These are phyloP conservation scores for Lithophane leautieri DNA, from an alignment of 2,888 invertebrate species.

Conservation along the genomic window DNA sequence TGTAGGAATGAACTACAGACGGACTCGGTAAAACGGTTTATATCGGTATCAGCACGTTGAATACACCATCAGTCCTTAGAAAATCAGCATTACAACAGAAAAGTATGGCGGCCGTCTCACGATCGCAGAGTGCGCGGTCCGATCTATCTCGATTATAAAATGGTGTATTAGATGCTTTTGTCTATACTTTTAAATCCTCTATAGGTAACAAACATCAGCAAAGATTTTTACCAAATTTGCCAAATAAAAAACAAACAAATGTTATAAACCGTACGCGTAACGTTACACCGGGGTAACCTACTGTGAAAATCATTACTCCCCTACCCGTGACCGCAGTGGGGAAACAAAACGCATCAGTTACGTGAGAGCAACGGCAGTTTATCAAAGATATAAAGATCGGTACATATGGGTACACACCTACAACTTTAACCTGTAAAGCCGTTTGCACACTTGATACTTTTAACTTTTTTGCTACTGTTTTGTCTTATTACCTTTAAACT, in stretches of 20 bases:
- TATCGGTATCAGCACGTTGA: too few species aligned
- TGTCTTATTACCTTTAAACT: neutral
- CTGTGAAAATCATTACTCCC: conserved; percentile 48
- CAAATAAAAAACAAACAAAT: conserved; percentile 3
- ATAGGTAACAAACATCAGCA: too few species aligned
- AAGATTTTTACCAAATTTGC: too few species aligned
- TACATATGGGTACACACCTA: conserved; percentile 3
- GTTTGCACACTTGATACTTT: neutral
- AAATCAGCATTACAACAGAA: too few species aligned
- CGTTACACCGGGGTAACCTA: conserved; percentile 16
- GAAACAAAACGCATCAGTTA: conserved; percentile 54
- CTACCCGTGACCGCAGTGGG: conserved; percentile 17
- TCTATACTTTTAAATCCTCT: neutral
- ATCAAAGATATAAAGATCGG: conserved; percentile 38
- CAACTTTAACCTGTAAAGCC: neutral
- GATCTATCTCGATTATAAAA: neutral
- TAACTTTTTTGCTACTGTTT: neutral
- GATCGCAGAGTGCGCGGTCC: too few species aligned
- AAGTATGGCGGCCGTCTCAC: too few species aligned
- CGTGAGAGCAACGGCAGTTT: conserved; percentile 29
- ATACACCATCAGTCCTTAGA: too few species aligned
- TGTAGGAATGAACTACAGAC: too few species aligned
- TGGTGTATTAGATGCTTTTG: neutral
- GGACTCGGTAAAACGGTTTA: too few species aligned
- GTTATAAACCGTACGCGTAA: conserved; percentile 6